Percentiles rank a stretch among this genome's conserved stretches.
phyloP scores from a whole-genome alignment of 1,140 invertebrate genomes.

The Pararge aegeria region DNA sequence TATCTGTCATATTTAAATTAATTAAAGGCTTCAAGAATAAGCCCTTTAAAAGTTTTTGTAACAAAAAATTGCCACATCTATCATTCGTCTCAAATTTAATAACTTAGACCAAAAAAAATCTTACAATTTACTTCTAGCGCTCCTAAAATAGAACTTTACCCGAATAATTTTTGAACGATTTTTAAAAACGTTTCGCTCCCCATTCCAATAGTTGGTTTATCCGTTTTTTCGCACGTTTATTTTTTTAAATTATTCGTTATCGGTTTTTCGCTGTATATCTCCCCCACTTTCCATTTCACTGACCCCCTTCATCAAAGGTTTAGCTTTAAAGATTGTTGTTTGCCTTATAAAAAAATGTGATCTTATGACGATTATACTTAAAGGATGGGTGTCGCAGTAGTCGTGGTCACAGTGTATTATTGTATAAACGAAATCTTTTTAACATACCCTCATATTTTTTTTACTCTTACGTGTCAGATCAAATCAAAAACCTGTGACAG shows the following conservation, averaged over 20 bases:
- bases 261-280: slow-evolving; percentile 32
- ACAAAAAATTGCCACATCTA: no score
- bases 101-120: neutral
- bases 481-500: no score
- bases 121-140: neutral
- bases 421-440: no score
- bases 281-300: slow-evolving; percentile 35
- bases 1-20: no score
- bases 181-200: slow-evolving; percentile 27
- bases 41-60: no score
- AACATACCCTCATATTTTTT: neutral
- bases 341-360: slow-evolving; percentile 79
- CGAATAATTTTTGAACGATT: slow-evolving; percentile 3
- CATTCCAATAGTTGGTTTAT: slow-evolving; percentile 44
- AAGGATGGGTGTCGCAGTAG: slow-evolving; percentile 57
- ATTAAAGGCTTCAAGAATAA: no score
- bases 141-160: neutral
- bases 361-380: slow-evolving; percentile 76
- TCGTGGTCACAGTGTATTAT: slow-evolving; percentile 37
- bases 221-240: slow-evolving; percentile 29
- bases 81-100: no score
- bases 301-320: slow-evolving; percentile 60
- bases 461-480: no score
- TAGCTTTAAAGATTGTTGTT: slow-evolving; percentile 79
- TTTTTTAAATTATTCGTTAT: slow-evolving; percentile 44